Evolutionary conservation across 2,113 vertebrate species (phyloP), one percentile per base, ranked within the genome.

Genomic region (Pithys albifrons): DNA sequence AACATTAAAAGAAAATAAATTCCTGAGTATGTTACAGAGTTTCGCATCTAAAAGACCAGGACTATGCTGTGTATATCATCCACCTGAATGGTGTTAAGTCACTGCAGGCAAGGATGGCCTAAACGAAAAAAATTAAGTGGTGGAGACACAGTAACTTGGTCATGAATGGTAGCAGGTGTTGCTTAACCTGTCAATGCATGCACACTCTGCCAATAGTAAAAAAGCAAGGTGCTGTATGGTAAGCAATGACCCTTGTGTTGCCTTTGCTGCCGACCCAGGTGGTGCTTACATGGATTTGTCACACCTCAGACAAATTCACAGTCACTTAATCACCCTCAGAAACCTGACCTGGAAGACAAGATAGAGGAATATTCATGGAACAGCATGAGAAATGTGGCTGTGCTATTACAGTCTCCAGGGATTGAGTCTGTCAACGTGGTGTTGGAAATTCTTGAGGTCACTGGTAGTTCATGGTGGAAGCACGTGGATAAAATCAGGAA

Each of bases 11-110:
- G 7, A 49, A 67, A 85, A 35, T 51, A 31, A 10, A 15, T 10
- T 70, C 5, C 16, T 12, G 27, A 33, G 4, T 19, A 3, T 35
- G 31, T 52, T 79, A 23, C 0, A 0, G 58, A 61, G 43, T 64
- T 72, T 7, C 19, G 57, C 17, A 19, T 18, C 39, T 33, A 51
- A 73, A 89, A 20, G 33, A 52, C 9, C 15, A 39, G 41, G 64
- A n/a, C 29, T 69, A 0, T 78, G 16, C n/a, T 78, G 14, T n/a
- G 6, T 49, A 27, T n/a, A 3, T 79, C 79, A 29, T 3, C 7
- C 19, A 69, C 1, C 33, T 37, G 35, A 69, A 27, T 35, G 33
- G 4, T 54, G 62, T 4, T n/a, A 76, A 71, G 35, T 64, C 25
- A 28, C 83, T 1, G 0, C 14, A 48, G 25, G 23, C 29, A 61